A percentile compares a stretch with the other conserved stretches of the same genome.
These are phyloP conservation scores for Agrochola circellaris DNA, from an alignment of 2,888 invertebrate species.

Conservation along the genomic window DNA sequence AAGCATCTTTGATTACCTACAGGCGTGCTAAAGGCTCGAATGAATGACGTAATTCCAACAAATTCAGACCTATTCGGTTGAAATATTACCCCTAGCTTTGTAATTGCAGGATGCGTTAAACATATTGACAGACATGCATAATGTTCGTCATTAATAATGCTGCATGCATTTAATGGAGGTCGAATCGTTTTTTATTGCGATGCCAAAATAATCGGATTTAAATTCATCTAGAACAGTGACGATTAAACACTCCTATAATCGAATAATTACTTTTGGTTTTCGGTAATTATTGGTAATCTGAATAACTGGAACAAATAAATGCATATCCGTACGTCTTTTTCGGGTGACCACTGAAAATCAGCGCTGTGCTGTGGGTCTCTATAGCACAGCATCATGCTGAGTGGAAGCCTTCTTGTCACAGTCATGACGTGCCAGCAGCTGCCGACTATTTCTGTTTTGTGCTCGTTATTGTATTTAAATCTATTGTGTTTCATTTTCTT, in stretches of 20 bases:
- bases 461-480: too few relatives aligned
- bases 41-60: background rate
- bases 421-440: too few relatives aligned
- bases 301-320: background rate
- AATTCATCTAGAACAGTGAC: conserved; percentile 9
- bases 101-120: conserved; percentile 39
- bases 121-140: conserved; percentile 29
- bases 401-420: too few relatives aligned
- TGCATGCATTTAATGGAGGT: conserved; percentile 42
- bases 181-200: conserved; percentile 21
- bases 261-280: background rate
- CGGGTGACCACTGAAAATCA: too few relatives aligned
- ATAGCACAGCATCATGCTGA: too few relatives aligned
- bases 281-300: background rate
- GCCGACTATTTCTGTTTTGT: too few relatives aligned
- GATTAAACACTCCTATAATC: background rate
- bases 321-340: too few relatives aligned
- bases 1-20: background rate
- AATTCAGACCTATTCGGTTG: conserved; percentile 1
- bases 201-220: conserved; percentile 13
- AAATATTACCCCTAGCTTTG: conserved; percentile 17
- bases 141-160: conserved; percentile 27
- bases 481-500: too few relatives aligned
- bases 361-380: too few relatives aligned
- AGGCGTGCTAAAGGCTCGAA: background rate